Evolutionary conservation across 2,113 vertebrate genomes (phyloP), one percentile per base, ranked within the genome.

Genomic region (Rhinichthys klamathensis): DNA sequence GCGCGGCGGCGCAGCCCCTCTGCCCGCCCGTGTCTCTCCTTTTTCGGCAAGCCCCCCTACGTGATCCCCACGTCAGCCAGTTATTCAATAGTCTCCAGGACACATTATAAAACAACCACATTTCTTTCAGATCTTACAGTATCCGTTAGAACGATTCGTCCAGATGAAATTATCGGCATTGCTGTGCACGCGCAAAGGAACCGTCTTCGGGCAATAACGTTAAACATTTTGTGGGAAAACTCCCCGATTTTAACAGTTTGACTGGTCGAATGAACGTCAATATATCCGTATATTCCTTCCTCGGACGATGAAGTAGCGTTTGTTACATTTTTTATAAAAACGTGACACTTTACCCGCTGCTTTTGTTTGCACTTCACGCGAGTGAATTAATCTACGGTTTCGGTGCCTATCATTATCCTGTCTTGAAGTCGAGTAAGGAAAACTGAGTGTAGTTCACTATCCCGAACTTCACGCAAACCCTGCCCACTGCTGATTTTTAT

Each of bases 401-500:
- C 80, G 75, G 60, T 58, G 23, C 32, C 67, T 38, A 70, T 67
- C 75, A 69, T 86, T 73, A 84, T 89, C 85, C 87, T 85, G 77
- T 83, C 67, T 78, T 44, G 58, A 88, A 91, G 88, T 85, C 78
- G 63, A 90, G 80, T 78, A 82, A 85, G 92, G 61, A 90, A 93
- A 93, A 92, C 92, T 93, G 93, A 41, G 30, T 91, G 87, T 88
- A 85, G 89, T 92, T 91, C 88, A 90, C 92, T 91, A 90, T 91
- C 89, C 87, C 87, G 61, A 89, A 90, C 88, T 90, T 87, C 86
- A 67, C 56, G 8, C 79, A 58, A 81, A 80, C 25, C 86, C 89
- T 18, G 35, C 91, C 93, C 88, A 87, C 35, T 0, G 0, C 9
- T n/a, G 8, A 0, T 30, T 75, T n/a, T 79, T 72, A 95, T 94